Evolutionary conservation across 2,113 vertebrate species (phyloP), one percentile per base, ranked within the genome.

Genomic region (Erinaceus europaeus): DNA sequence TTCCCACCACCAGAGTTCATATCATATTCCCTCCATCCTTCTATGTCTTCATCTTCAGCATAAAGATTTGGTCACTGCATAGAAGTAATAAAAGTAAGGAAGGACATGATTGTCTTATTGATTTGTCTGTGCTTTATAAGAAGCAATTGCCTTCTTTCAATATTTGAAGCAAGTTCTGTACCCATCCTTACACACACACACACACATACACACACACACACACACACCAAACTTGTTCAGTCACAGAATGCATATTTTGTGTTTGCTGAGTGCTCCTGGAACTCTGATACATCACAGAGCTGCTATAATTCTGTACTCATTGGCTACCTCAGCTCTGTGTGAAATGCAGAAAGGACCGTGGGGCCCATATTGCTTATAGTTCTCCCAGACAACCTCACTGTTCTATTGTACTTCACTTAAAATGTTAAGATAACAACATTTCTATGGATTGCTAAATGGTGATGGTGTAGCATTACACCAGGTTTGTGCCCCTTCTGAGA

Each of bases 381-480:
- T 18, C 76, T 57, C 38, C 2, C 0, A 0, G 0, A 0, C 8
- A 9, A 6, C 11, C 10, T 42, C 1, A 0, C 32, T 2, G 1
- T 52, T 34, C 20, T 8, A 1, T 10, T 2, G 25, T 34, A 36
- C 23, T 57, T 72, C 15, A 40, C 17, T 61, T 62, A 27, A 9
- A 55, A 75, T 36, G n/a, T 7, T 61, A 48, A 62, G 61, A 85
- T 36, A 21, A 59, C 25, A 61, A 9, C 18, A 23, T 27, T 9
- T 48, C 61, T 3, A 65, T 46, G 18, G 53, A 36, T 46, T 90
- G 67, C 34, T 38, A 34, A 38, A 42, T 55, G 57, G 40, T 14
- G 6, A 65, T 6, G 53, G 34, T 32, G 62, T 44, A 44, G 34
- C 20, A 1, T 73, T 53, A 32, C 61, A 53, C 13, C 20, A 20